phyloP scores from a whole-genome alignment of 2,888 invertebrate genomes.

The Gymnocheta viridis region DNA sequence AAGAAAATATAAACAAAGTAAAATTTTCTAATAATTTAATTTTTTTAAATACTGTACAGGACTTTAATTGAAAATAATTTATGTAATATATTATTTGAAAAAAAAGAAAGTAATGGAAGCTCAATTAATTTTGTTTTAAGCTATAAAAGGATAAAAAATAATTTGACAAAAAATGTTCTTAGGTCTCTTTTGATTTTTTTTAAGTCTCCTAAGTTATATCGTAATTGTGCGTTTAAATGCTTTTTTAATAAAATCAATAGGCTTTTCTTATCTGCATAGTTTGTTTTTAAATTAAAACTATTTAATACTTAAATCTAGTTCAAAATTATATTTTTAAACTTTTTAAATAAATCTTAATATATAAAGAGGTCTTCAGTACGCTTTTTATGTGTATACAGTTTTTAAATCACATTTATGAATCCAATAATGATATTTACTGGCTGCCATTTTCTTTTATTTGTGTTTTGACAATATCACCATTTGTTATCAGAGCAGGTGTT shows the following conservation, averaged over 20 bases:
- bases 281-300: conserved; percentile 39
- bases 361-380: conserved; percentile 73
- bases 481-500: conserved; percentile 69
- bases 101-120: conserved; percentile 65
- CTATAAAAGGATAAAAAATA: neutral
- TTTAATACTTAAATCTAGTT: conserved; percentile 52
- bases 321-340: conserved; percentile 15
- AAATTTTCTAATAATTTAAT: neutral
- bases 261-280: neutral
- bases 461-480: conserved; percentile 66
- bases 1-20: neutral
- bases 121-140: conserved; percentile 30
- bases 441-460: conserved; percentile 65
- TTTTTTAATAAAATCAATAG: conserved; percentile 33
- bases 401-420: conserved; percentile 3
- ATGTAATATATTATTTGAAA: conserved; percentile 3
- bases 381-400: conserved; percentile 59
- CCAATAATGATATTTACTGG: conserved; percentile 39
- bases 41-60: conserved; percentile 57
- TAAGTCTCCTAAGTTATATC: neutral
- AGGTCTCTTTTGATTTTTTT: conserved; percentile 11
- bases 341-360: conserved; percentile 61
- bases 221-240: conserved; percentile 50
- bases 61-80: conserved; percentile 4
- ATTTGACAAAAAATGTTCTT: neutral